Evolutionary conservation across 2,888 invertebrate species (phyloP), one percentile per base, ranked within the genome.

Genomic region (Drosophila subsilvestris): DNA sequence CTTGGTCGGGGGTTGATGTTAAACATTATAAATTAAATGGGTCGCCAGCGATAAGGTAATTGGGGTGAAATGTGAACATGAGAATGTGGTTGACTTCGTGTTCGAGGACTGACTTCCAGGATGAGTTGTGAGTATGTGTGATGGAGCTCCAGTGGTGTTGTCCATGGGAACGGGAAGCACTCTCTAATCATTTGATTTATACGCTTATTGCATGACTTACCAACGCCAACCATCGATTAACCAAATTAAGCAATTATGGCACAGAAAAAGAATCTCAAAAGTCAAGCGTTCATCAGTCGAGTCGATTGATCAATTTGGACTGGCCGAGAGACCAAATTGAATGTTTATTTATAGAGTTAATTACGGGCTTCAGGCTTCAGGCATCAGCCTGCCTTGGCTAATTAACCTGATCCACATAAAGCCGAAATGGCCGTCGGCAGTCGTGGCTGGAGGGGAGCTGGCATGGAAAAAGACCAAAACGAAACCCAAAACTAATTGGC

Each of bases 21-120:
- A 86, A 88, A 78, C 89, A 89, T 86, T 88, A 85, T 83, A 90
- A 90, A 89, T 90, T 90, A 90, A 90, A 84, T 90, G 90, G 87
- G 86, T 86, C 90, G 85, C 86, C 86, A 83, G 86, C 80, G 90
- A 91, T 91, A 91, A 91, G 88, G 89, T 91, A 91, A 91, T 91
- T 91, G 91, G 90, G 90, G 90, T 91, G 90, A 91, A 90, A 89
- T 90, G 82, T 81, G 83, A 83, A 86, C 82, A 80, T 63, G 62
- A 53, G 58, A 73, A 63, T 61, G 55, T 51, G 66, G 69, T 54
- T 49, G 37, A 37, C 12, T 10, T 63, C 76, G 73, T 42, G 43
- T 49, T 50, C 42, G 45, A 43, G 32, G 45, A 32, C 8, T 43
- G 43, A 25, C 44, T 56, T 22, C 22, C 55, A 44, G 60, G 56